Evolutionary conservation across 2,797 vertebrate genomes (phyloP).

Genomic region (Harpagifer antarcticus): DNA sequence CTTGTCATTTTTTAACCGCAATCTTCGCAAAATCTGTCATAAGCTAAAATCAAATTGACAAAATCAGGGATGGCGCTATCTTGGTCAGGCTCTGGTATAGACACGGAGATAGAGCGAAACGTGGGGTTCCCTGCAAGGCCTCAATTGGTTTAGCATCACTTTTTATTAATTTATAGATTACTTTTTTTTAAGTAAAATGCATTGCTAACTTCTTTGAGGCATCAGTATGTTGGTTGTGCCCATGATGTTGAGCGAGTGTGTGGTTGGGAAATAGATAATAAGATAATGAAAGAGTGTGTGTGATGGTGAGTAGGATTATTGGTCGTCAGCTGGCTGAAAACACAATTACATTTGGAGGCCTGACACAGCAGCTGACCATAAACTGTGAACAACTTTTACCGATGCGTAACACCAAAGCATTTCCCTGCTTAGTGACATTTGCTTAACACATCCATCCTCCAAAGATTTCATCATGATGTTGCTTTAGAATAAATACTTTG

Average conservation of each 20-base stretch:
- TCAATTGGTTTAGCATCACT: no score
- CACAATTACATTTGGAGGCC: background rate
- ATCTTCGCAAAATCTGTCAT: background rate
- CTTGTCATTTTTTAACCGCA: background rate
- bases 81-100: background rate
- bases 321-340: no score
- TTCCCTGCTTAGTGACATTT: slow-evolving; percentile 6
- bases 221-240: no score
- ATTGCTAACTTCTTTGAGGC: no score
- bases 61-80: background rate
- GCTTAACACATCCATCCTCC: background rate
- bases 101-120: background rate
- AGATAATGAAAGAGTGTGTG: no score
- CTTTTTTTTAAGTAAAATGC: no score
- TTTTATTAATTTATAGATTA: no score
- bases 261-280: no score
- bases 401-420: background rate
- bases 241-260: no score
- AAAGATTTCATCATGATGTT: background rate
- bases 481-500: slow-evolving; percentile 3
- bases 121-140: no score
- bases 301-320: no score
- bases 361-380: background rate
- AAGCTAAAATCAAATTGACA: background rate
- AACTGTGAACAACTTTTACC: no score